A percentile compares a stretch with the other conserved stretches of the same genome.
Evolutionary conservation across 2,113 vertebrate genomes (phyloP).

Genomic region (Cathartes aura): DNA sequence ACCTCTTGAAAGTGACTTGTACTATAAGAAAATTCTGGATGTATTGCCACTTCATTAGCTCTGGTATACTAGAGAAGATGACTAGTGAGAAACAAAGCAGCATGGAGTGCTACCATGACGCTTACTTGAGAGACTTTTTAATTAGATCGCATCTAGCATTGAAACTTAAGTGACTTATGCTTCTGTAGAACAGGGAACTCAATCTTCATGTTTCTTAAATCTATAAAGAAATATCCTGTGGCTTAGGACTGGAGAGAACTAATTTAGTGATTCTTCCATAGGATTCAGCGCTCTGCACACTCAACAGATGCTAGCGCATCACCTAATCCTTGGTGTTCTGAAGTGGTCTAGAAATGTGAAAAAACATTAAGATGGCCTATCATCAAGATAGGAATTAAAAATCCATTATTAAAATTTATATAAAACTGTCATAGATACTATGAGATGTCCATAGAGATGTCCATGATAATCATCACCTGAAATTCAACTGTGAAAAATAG

Average conservation of each 20-base stretch:
- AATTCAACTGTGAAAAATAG: neutral
- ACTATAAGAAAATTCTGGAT: neutral
- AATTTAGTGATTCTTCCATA: neutral
- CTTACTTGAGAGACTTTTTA: neutral
- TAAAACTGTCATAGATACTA: accelerated
- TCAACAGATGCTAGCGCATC: neutral
- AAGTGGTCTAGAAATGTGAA: neutral
- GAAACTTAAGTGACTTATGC: neutral
- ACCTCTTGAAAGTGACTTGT: neutral
- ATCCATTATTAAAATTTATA: neutral
- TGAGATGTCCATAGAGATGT: neutral
- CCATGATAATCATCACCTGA: neutral
- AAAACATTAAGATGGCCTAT: neutral
- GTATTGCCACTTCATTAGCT: neutral
- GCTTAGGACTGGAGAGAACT: neutral
- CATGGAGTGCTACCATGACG: neutral
- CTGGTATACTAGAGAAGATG: neutral
- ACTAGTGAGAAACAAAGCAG: neutral
- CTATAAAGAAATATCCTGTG: neutral
- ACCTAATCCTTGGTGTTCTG: neutral
- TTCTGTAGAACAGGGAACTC: neutral
- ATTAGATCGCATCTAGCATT: neutral
- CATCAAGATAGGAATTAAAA: neutral
- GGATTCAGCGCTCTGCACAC: neutral
- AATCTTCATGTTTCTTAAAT: neutral